phyloP scores from a whole-genome alignment of 2,797 vertebrate species.

The Sebastes baramenuke region DNA sequence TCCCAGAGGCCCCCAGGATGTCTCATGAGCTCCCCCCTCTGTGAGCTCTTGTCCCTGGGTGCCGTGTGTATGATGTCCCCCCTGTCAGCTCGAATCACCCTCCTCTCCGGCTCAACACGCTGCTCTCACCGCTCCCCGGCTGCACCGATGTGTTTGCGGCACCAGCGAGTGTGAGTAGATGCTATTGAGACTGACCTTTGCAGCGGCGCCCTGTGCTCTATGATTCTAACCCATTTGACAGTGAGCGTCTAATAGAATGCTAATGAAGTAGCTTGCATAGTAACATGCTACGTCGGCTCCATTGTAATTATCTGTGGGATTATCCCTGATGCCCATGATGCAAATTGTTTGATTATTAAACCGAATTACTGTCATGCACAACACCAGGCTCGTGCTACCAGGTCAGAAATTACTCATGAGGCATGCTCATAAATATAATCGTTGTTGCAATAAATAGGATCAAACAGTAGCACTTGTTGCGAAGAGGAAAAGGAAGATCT shows the following conservation, averaged over 20 bases:
- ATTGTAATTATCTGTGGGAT: conserved; percentile 58
- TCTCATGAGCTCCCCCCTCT: conserved; percentile 52
- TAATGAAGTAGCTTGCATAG: conserved; percentile 62
- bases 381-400: conserved; percentile 13
- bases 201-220: conserved; percentile 48
- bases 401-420: conserved; percentile 43
- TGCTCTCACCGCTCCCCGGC: conserved; percentile 62
- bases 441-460: background rate
- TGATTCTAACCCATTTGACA: conserved; percentile 75
- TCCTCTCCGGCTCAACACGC: conserved; percentile 53
- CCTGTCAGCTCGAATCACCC: conserved; percentile 65
- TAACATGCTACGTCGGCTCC: conserved; percentile 27
- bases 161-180: conserved; percentile 58
- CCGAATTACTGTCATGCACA: conserved; percentile 43
- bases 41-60: conserved; percentile 51
- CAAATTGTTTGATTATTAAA: conserved; percentile 69
- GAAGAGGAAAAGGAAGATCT: background rate
- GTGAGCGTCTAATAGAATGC: conserved; percentile 63
- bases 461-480: background rate
- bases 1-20: conserved; percentile 53
- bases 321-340: conserved; percentile 34
- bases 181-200: conserved; percentile 72
- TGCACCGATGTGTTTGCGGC: conserved; percentile 53
- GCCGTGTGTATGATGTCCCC: conserved; percentile 36
- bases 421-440: conserved; percentile 11